Evolutionary conservation across 2,113 vertebrate genomes (phyloP).

Genomic region (Chauna torquata): DNA sequence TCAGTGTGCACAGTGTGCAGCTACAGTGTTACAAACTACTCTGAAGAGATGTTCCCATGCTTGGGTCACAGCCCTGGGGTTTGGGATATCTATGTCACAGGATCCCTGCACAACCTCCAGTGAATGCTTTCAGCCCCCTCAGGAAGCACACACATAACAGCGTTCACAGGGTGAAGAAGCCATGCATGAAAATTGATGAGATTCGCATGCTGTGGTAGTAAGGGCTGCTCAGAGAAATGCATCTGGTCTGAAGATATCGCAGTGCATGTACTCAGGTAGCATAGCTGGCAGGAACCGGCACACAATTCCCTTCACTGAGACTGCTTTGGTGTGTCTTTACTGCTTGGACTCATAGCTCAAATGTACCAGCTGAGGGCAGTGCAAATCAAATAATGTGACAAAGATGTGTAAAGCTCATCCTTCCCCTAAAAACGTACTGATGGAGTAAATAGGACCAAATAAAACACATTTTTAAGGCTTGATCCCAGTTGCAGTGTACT

Average conservation of each 20-base stretch:
- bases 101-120: neutral
- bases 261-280: neutral
- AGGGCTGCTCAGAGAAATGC: neutral
- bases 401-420: neutral
- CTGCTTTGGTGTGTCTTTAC: neutral
- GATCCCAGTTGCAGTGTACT: accelerated
- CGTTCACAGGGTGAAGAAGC: neutral
- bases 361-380: slow-evolving; percentile 1
- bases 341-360: neutral
- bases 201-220: neutral
- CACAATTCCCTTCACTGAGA: neutral
- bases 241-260: accelerated
- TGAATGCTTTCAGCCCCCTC: neutral
- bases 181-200: accelerated
- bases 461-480: neutral
- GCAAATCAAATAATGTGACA: neutral
- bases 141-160: accelerated
- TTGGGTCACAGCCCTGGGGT: neutral
- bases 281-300: neutral
- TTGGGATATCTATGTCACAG: neutral
- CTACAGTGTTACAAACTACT: neutral
- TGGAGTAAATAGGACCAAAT: neutral
- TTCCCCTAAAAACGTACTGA: neutral
- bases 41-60: neutral
- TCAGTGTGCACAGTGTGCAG: no score